Evolutionary conservation across 1,140 invertebrate species (phyloP), one percentile per base, ranked within the genome.

Genomic region (Chelonus insularis): DNA sequence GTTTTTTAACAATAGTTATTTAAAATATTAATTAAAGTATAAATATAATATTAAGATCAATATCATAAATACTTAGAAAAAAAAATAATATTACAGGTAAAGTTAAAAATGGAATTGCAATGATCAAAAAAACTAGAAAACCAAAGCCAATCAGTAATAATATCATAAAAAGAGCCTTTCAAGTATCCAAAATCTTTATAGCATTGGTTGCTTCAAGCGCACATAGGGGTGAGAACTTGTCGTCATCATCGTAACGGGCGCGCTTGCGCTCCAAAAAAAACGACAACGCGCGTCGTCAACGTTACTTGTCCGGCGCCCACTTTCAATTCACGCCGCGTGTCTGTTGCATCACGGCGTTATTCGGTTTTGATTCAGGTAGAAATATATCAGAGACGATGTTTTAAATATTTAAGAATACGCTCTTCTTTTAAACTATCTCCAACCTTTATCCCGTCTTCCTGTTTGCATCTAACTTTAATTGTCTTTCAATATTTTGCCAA

Each of bases 291-390:
- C 55, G 64, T 59, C 63, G 65, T 64, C 67, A 68, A 60, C 54
- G 65, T 58, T 61, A 64, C 68, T 67, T 64, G 61, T 66, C 57
- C 51, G 68, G 71, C 72, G 70, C 68, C 74, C 73, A 75, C 73
- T 76, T 75, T 63, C 74, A 66, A 74, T 75, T 67, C 70, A 67
- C 70, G 70, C 68, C 72, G 74, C 72, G 72, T 73, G 72, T 70
- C 67, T 65, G 72, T 74, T 63, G 68, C 60, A 68, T 63, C 60
- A 58, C 43, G 52, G 63, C 41, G 59, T 60, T 60, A 61, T 62
- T 68, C 56, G 55, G 41, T 51, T 29, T 20, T 67, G 43, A 48
- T 43, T 54, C 23, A 37, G 45, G 47, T 45, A 12, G 62, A 37
- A 52, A 12, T 54, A 29, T 34, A 55, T 2, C 14, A 16, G 11